A percentile compares a stretch with the other conserved stretches of the same genome.
phyloP scores from a whole-genome alignment of 2,797 vertebrate species.

The Falco berigora region DNA sequence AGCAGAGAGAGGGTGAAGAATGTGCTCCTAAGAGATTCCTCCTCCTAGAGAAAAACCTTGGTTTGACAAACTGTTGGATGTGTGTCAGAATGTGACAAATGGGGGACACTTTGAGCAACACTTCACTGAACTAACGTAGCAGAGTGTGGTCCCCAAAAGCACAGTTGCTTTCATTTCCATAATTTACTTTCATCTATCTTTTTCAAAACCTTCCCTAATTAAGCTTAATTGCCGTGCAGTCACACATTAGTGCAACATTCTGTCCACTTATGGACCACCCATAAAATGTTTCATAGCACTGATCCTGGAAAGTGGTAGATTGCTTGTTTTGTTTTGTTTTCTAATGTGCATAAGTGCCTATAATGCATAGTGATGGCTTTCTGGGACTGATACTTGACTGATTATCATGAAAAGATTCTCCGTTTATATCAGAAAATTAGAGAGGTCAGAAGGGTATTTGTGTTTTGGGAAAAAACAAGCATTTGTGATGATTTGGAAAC shows the following conservation, averaged over 20 bases:
- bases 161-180: conserved; percentile 6
- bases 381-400: conserved; percentile 22
- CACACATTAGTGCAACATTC: conserved; percentile 27
- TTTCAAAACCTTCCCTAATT: conserved; percentile 35
- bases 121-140: not conserved
- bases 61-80: not conserved
- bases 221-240: conserved; percentile 34
- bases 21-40: not conserved
- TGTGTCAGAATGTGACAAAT: not conserved
- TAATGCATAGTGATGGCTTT: conserved; percentile 15
- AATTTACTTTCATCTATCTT: conserved; percentile 31
- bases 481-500: not conserved
- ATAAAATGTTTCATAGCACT: conserved; percentile 20
- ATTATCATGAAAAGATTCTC: not conserved
- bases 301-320: not conserved
- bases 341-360: not conserved
- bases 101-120: not conserved
- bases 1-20: not conserved
- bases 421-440: conserved; percentile 19
- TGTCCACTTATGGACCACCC: conserved; percentile 25
- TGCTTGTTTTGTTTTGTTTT: conserved; percentile 38
- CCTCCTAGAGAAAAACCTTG: not conserved
- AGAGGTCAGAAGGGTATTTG: not conserved
- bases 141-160: not conserved
- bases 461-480: not conserved